Evolutionary conservation across 2,888 invertebrate species (phyloP), one percentile per base, ranked within the genome.

Genomic region (Cartodere bifasciata): DNA sequence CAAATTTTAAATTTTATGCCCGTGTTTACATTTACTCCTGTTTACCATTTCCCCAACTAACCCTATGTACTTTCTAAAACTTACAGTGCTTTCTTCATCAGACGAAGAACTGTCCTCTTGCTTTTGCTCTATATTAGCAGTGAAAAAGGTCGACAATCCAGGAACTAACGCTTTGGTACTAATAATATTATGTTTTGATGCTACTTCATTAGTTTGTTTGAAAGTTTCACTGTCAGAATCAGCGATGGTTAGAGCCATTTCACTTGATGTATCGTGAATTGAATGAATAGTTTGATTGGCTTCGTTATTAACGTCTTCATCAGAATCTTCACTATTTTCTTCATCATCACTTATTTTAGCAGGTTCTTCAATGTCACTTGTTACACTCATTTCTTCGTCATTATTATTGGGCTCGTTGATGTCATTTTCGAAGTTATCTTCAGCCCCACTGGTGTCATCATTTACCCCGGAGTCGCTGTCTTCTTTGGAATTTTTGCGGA

Each of bases 351-450:
- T 23, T 16, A 14, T 6, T 31, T 31, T 25, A 11, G 28, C n/a
- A 11, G 20, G 11, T 27, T 10, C 15, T 4, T 6, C 31, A 25
- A 23, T 31, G 13, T 38, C 29, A 23, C 11, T 13, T 13, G 22
- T 28, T 31, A 38, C 29, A 12, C 33, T 28, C 23, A 27, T 26
- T 22, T 38, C 28, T 10, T 28, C 20, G 16, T 28, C 17, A 12
- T 30, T 29, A 12, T 33, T 32, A 32, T 28, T 26, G 9, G 31
- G 17, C 29, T 37, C 23, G 22, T 10, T 16, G 14, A 36, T 37
- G 12, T 29, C 22, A 9, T 13, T 23, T 38, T 56, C 54, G 16
- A 56, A 50, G 10, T 56, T 49, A 2, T 50, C 45, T 17, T 20
- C 23, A 26, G n/a, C n/a, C n/a, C n/a, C n/a, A n/a, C 23, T 25